Conservation (phyloP, 2,113 vertebrate genomes). For the Hippolais icterina region DNA sequence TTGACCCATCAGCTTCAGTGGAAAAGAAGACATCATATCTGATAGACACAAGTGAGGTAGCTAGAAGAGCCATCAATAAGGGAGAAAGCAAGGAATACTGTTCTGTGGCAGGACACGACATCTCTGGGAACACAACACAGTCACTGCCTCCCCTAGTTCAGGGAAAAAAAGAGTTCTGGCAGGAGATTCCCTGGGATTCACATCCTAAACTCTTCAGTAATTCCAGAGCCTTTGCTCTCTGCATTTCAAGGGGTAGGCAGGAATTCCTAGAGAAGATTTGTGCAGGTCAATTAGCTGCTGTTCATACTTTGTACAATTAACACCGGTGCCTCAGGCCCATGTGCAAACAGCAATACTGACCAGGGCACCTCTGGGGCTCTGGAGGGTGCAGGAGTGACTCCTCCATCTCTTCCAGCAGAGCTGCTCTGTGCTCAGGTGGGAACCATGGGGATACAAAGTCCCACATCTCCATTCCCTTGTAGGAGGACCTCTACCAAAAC, state of each 20-base stretch:
- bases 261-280: neutral
- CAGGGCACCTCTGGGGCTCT: neutral
- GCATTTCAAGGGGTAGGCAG: neutral
- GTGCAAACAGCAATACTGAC: neutral
- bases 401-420: neutral
- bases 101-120: neutral
- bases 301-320: neutral
- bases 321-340: neutral
- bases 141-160: accelerated
- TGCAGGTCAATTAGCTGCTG: neutral
- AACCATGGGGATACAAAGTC: neutral
- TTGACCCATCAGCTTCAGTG: neutral
- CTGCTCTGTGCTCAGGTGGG: neutral
- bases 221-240: neutral
- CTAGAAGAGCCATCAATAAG: neutral
- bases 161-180: neutral
- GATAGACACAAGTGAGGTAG: neutral
- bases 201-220: neutral
- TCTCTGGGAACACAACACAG: accelerated
- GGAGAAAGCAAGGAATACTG: neutral
- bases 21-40: neutral
- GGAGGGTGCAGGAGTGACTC: neutral
- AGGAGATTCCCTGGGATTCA: neutral
- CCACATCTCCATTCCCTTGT: neutral
- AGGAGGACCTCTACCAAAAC: neutral